These are phyloP conservation scores for Manis crassicaudata DNA, from an alignment of 2,797 vertebrate species.

Conservation along the genomic window DNA sequence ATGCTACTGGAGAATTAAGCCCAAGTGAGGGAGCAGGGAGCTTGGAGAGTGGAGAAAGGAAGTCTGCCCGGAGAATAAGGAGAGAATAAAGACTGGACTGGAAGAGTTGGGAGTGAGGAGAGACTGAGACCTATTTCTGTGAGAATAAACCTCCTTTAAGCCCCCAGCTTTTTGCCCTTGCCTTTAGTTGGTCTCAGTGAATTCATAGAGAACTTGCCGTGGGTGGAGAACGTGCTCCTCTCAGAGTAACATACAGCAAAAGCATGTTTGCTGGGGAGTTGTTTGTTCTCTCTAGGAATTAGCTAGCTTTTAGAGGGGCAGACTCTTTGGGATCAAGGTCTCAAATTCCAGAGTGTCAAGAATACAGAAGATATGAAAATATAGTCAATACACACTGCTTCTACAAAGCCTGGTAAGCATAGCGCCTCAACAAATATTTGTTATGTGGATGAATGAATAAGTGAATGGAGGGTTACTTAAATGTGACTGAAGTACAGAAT, in stretches of 20 bases:
- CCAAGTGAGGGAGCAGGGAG: too few relatives aligned
- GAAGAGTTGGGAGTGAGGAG: too few relatives aligned
- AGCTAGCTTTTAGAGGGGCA: not conserved
- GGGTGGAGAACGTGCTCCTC: too few relatives aligned
- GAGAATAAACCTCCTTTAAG: too few relatives aligned
- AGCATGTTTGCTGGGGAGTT: not conserved
- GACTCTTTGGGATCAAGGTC: not conserved
- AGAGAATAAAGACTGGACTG: too few relatives aligned
- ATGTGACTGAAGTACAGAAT: not conserved
- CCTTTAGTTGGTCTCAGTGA: too few relatives aligned
- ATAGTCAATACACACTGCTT: not conserved
- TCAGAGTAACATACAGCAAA: not conserved
- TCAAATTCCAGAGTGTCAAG: not conserved
- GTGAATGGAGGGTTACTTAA: not conserved
- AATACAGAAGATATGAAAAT: not conserved
- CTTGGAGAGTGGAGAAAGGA: too few relatives aligned
- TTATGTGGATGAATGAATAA: not conserved
- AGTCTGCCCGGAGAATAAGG: too few relatives aligned
- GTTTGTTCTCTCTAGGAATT: not conserved
- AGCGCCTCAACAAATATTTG: not conserved
- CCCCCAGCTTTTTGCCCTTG: too few relatives aligned
- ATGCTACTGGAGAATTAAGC: too few relatives aligned
- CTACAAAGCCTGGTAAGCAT: not conserved
- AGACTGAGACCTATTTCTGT: too few relatives aligned
- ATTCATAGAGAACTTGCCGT: too few relatives aligned